Conservation (phyloP, 2,797 vertebrate genomes). For the Sebastes wilsoni region DNA sequence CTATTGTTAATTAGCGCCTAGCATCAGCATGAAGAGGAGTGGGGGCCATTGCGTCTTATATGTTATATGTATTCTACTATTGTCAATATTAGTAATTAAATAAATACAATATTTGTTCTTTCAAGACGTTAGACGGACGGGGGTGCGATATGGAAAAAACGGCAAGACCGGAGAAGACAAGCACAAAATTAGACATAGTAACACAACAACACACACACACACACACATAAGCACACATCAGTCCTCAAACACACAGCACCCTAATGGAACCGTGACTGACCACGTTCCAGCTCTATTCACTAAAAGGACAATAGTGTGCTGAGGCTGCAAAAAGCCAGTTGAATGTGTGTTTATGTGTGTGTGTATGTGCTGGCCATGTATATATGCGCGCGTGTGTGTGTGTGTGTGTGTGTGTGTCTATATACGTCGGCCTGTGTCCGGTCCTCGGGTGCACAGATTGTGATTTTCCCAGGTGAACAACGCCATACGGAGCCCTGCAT, state of each 20-base stretch:
- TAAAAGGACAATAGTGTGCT: constrained; percentile 73
- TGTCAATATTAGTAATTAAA: background rate
- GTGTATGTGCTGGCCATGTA: background rate
- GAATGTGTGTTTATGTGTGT: constrained; percentile 41
- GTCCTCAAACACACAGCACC: constrained; percentile 51
- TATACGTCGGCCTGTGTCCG: constrained; percentile 16
- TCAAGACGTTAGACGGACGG: background rate
- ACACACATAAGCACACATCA: constrained; percentile 39
- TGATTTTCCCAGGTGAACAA: constrained; percentile 83
- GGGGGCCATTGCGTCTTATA: background rate
- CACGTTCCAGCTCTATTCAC: constrained; percentile 75
- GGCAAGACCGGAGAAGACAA: background rate
- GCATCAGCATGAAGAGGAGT: constrained; percentile 30
- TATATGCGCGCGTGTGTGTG: constrained; percentile 3
- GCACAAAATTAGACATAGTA: background rate
- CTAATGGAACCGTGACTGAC: constrained; percentile 77
- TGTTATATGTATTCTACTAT: background rate
- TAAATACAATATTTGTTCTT: background rate
- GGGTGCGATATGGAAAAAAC: background rate
- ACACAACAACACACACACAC: constrained; percentile 13
- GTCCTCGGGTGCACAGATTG: constrained; percentile 75
- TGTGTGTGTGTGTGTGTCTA: background rate
- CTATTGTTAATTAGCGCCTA: constrained; percentile 53
- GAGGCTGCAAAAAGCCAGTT: constrained; percentile 74
- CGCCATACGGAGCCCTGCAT: constrained; percentile 67